phyloP scores from a whole-genome alignment of 2,113 vertebrate species.

The Anhinga rufa region DNA sequence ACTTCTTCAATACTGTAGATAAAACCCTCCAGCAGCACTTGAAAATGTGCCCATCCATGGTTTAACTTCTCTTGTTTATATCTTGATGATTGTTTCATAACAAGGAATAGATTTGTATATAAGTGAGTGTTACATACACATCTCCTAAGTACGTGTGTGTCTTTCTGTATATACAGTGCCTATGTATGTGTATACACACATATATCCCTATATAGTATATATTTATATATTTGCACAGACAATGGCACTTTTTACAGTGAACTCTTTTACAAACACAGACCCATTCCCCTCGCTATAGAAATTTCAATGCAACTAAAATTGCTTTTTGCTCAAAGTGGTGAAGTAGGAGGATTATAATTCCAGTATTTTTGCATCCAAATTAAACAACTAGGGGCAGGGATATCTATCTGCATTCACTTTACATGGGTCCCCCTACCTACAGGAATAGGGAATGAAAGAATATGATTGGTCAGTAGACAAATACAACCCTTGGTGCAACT shows the following conservation, averaged over 20 bases:
- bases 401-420: background rate
- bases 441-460: background rate
- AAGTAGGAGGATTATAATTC: background rate
- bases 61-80: constrained; percentile 54
- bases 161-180: constrained; percentile 13
- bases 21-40: constrained; percentile 32
- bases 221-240: background rate
- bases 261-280: background rate
- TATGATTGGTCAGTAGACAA: background rate
- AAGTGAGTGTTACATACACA: constrained; percentile 20
- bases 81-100: constrained; percentile 42
- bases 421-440: constrained; percentile 21
- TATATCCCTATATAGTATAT: background rate
- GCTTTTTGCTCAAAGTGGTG: background rate
- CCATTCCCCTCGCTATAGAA: background rate
- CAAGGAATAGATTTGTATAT: constrained; percentile 44
- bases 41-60: background rate
- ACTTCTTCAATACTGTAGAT: constrained; percentile 37
- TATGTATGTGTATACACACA: background rate
- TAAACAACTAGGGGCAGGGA: background rate
- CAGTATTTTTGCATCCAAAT: background rate
- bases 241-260: background rate
- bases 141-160: constrained; percentile 23
- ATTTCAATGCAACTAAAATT: background rate
- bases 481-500: background rate